Conservation (phyloP, 2,113 vertebrate species). For the Sterna hirundo region DNA sequence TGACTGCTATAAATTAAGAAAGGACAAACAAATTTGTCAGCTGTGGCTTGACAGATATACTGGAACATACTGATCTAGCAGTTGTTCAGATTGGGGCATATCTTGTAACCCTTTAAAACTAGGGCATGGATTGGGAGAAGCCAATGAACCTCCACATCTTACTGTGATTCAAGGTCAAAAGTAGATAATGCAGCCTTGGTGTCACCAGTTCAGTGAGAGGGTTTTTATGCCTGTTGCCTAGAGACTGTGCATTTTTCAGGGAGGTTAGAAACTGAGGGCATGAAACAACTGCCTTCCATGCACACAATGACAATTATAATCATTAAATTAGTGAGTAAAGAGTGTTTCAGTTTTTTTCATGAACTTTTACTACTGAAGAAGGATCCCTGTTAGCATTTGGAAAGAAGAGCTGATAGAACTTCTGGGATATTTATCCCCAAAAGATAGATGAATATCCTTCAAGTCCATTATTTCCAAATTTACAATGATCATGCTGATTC, state of each 20-base stretch:
- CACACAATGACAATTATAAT: not conserved
- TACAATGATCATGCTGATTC: not conserved
- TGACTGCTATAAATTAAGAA: not conserved
- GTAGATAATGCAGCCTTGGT: not conserved
- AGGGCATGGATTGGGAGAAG: not conserved
- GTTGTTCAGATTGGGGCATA: not conserved
- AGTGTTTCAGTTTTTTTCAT: not conserved
- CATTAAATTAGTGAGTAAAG: not conserved
- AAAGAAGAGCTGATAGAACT: not conserved
- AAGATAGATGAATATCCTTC: not conserved
- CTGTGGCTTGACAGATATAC: not conserved
- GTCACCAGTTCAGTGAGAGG: not conserved
- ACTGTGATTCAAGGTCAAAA: not conserved
- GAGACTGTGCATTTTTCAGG: not conserved
- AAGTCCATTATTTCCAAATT: not conserved
- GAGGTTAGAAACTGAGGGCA: not conserved
- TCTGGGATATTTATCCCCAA: not conserved
- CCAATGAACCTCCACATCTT: not conserved
- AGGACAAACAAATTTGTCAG: not conserved
- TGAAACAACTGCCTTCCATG: not conserved
- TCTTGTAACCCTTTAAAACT: not conserved
- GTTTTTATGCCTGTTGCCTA: not conserved
- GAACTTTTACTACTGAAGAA: not conserved
- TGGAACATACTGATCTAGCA: not conserved
- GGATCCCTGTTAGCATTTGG: rapidly evolving